phyloP scores from a whole-genome alignment of 2,797 vertebrate species.

The Coranthus polyacanthus region DNA sequence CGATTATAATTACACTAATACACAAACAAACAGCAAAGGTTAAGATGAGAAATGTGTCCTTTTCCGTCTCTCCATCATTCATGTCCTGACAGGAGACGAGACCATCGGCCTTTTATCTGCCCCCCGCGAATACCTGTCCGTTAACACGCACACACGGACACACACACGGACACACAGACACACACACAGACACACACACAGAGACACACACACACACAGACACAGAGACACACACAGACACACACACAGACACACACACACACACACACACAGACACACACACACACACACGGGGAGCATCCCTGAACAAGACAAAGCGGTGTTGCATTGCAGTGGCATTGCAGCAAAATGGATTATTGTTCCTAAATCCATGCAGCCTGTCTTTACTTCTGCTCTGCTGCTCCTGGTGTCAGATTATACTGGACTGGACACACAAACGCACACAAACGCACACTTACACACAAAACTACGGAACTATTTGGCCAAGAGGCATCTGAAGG shows the following conservation, averaged over 20 bases:
- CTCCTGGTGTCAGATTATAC: constrained; percentile 45
- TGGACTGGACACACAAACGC: constrained; percentile 2
- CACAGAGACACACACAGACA: constrained; percentile 23
- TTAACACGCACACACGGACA: constrained; percentile 11
- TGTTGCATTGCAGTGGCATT: constrained; percentile 83
- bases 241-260: constrained; percentile 21
- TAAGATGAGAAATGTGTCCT: not conserved
- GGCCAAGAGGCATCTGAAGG: constrained; percentile 31
- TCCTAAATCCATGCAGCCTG: constrained; percentile 60
- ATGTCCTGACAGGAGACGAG: constrained; percentile 34
- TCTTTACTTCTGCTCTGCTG: constrained; percentile 45
- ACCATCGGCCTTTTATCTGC: constrained; percentile 47
- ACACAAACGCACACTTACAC: constrained; percentile 5
- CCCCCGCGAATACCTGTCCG: constrained; percentile 67
- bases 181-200: constrained; percentile 18
- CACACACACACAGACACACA: constrained; percentile 15
- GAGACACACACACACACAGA: constrained; percentile 30
- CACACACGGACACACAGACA: too few relatives aligned
- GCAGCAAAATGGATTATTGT: constrained; percentile 77
- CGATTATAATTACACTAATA: constrained; percentile 18
- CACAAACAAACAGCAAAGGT: constrained; percentile 23
- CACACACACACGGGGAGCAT: constrained; percentile 26
- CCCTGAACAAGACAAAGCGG: constrained; percentile 64
- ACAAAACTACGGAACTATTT: not conserved
- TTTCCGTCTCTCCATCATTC: constrained; percentile 23